Percentiles rank a stretch among this genome's conserved stretches.
Conservation (phyloP, 2,888 invertebrate genomes). For the Morinoia aosen region DNA sequence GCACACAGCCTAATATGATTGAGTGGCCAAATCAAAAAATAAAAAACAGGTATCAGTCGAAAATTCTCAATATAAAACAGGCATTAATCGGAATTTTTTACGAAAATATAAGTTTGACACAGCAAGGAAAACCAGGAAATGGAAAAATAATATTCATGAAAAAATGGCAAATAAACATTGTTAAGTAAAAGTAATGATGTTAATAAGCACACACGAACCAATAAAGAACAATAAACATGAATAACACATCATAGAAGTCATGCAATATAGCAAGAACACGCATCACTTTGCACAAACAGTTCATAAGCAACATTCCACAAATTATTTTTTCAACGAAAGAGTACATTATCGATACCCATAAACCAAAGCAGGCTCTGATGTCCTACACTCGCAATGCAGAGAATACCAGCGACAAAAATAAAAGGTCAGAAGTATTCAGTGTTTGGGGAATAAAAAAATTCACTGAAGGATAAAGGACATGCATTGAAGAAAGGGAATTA, state of each 20-base stretch:
- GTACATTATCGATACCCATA: not conserved
- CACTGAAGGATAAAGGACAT: not conserved
- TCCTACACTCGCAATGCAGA: not conserved
- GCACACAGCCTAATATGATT: not conserved
- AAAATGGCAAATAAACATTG: not conserved
- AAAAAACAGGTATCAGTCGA: not conserved
- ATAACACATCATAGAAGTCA: not conserved
- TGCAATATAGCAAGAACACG: not conserved
- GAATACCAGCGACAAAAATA: not conserved
- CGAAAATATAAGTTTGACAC: not conserved
- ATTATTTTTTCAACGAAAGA: not conserved
- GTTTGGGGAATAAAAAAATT: not conserved
- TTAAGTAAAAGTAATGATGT: not conserved
- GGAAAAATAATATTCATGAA: not conserved
- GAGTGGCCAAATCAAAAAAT: not conserved
- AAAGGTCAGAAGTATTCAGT: not conserved
- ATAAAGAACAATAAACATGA: not conserved
- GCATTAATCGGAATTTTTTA: not conserved
- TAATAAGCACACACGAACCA: not conserved
- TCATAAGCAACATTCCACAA: not conserved
- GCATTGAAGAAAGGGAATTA: too few species aligned
- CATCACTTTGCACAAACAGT: not conserved
- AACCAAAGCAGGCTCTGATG: not conserved
- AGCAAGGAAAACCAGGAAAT: not conserved
- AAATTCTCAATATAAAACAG: not conserved